Conservation (phyloP, 1,140 invertebrate genomes). For the Drosophila pachea region DNA sequence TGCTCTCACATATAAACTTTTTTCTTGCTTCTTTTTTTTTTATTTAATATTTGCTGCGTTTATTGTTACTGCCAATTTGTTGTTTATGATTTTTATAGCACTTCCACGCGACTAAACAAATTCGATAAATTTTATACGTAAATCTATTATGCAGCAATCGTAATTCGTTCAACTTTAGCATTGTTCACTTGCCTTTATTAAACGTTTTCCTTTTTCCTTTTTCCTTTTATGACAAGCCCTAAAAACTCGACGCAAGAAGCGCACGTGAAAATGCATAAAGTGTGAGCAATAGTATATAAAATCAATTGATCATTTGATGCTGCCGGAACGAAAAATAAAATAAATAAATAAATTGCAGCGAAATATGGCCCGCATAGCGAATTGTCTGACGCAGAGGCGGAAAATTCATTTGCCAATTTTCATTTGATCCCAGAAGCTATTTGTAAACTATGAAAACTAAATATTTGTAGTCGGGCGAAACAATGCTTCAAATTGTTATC, state of each 20-base stretch:
- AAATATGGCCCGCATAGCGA: too few relatives aligned
- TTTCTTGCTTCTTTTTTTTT: background rate
- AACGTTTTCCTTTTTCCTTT: background rate
- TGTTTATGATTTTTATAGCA: constrained; percentile 69
- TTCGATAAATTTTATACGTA: constrained; percentile 52
- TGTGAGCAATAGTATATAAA: constrained; percentile 4
- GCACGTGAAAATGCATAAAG: constrained; percentile 17
- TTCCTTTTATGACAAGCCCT: constrained; percentile 7
- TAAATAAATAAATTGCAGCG: too few relatives aligned
- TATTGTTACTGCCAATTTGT: constrained; percentile 31
- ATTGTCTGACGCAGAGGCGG: too few relatives aligned
- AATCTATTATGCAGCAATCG: constrained; percentile 49
- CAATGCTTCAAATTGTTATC: too few relatives aligned
- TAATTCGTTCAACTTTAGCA: constrained; percentile 27
- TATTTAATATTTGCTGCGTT: constrained; percentile 26
- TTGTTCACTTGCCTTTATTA: constrained; percentile 53
- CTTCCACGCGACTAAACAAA: constrained; percentile 71
- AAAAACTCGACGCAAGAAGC: background rate
- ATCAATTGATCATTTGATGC: constrained; percentile 9
- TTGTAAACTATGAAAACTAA: too few relatives aligned
- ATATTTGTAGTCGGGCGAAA: too few relatives aligned
- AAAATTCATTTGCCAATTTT: too few relatives aligned
- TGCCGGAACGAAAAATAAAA: background rate
- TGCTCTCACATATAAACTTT: background rate
- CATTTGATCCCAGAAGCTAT: too few relatives aligned